Conservation (phyloP, 2,113 vertebrate genomes). For the Tetrax tetrax region DNA sequence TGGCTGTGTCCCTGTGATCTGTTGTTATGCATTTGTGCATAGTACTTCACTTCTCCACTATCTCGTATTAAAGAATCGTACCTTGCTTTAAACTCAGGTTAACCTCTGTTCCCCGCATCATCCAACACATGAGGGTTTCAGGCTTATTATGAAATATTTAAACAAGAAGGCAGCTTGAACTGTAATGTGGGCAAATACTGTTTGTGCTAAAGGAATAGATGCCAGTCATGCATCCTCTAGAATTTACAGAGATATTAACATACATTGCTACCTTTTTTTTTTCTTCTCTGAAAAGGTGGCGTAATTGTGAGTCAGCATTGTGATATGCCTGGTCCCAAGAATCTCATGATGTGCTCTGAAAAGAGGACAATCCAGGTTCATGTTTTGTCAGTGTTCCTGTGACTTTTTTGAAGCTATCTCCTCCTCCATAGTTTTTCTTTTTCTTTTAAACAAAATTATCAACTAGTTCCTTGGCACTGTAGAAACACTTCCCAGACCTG, state of each 20-base stretch:
- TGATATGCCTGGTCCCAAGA: background rate
- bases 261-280: background rate
- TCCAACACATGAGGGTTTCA: constrained; percentile 8
- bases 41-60: background rate
- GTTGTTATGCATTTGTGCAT: background rate
- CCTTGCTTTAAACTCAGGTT: background rate
- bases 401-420: background rate
- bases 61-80: background rate
- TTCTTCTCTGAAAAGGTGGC: background rate
- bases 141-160: background rate
- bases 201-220: background rate
- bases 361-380: background rate
- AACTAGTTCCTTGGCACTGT: accelerated
- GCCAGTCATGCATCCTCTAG: background rate
- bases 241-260: background rate
- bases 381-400: background rate
- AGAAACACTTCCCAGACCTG: background rate
- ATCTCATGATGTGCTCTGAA: background rate
- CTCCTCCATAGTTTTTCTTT: background rate
- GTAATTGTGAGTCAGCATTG: background rate
- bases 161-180: background rate
- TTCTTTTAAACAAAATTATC: background rate
- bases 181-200: background rate
- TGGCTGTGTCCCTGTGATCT: background rate
- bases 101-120: background rate